phyloP scores from a whole-genome alignment of 2,888 invertebrate species.

The Sclerodermus sp. region DNA sequence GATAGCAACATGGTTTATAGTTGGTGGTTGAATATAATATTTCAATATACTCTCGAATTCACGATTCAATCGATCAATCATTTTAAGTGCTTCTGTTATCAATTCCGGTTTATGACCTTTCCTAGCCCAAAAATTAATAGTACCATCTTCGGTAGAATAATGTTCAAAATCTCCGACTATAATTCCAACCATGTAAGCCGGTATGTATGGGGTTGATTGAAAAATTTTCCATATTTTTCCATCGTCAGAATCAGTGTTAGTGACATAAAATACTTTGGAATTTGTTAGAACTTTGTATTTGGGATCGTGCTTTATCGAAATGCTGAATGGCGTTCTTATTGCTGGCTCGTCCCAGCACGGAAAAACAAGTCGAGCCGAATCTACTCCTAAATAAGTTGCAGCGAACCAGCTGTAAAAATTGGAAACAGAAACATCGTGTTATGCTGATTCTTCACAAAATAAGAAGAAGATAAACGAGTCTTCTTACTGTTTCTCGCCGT shows the following conservation, averaged over 20 bases:
- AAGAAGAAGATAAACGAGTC: not conserved
- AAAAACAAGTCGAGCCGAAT: slow-evolving; percentile 69
- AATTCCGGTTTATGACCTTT: not conserved
- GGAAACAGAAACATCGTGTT: no score
- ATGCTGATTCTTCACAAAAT: not conserved
- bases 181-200: slow-evolving; percentile 1
- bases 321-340: slow-evolving; percentile 68
- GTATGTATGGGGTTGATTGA: not conserved
- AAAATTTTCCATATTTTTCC: not conserved
- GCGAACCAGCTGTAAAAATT: slow-evolving; percentile 63
- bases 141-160: not conserved
- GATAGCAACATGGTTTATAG: slow-evolving; percentile 1
- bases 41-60: not conserved
- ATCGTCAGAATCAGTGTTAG: not conserved
- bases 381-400: slow-evolving; percentile 69
- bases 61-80: not conserved
- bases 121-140: slow-evolving; percentile 1
- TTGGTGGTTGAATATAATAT: not conserved
- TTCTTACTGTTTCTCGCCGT: not conserved
- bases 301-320: slow-evolving; percentile 64
- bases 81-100: not conserved
- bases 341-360: slow-evolving; percentile 76
- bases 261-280: slow-evolving; percentile 15
- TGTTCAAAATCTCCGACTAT: not conserved
- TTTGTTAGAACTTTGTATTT: slow-evolving; percentile 52